Base-by-base conservation (phyloP, 2,888 invertebrate genomes). In the Lamproptera curius region DNA sequence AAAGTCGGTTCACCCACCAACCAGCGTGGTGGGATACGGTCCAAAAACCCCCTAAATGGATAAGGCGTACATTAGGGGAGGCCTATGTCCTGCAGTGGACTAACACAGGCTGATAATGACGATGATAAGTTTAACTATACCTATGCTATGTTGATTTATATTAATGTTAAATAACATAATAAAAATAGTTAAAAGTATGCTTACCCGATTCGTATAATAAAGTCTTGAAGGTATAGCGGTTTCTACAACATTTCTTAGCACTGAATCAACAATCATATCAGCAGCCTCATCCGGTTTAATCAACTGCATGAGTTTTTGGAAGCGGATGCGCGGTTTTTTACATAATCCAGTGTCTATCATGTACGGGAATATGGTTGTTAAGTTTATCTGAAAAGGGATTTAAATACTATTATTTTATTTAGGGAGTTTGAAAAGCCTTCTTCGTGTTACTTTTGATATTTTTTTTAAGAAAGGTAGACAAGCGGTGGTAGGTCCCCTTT, bases 331-430 rank as follows among this genome's bases (percentile, higher is more conserved):
- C 0, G 94, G 94, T 50, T 91, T 92, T 65, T 93, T 92, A 67
- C 94, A 93, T 3, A 97, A 82, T 0, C 95, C 95, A 0, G 96
- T 97, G 69, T 95, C 91, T 16, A 95, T 94, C 81, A 97, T 95
- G 72, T 94, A 95, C 0, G 97, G 97, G 68, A 90, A 97, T 40
- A 97, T 89, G 0, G 93, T 93, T 0, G 97, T 97, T 43, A 95
- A 89, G 60, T 94, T 91, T 35, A 97, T 90, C 87, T 91, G 71
- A 1, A 57, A 52, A 37, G 15, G 3, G n/a, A n/a, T n/a, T n/a
- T n/a, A n/a, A n/a, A n/a, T n/a, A n/a, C n/a, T n/a, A n/a, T n/a
- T n/a, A n/a, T n/a, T n/a, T n/a, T n/a, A n/a, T n/a, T n/a, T n/a
- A n/a, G n/a, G n/a, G n/a, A n/a, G n/a, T n/a, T n/a, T n/a, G n/a